These are phyloP conservation scores for Paramormyrops hopkinsi DNA, from an alignment of 2,797 vertebrate species.

Conservation along the genomic window DNA sequence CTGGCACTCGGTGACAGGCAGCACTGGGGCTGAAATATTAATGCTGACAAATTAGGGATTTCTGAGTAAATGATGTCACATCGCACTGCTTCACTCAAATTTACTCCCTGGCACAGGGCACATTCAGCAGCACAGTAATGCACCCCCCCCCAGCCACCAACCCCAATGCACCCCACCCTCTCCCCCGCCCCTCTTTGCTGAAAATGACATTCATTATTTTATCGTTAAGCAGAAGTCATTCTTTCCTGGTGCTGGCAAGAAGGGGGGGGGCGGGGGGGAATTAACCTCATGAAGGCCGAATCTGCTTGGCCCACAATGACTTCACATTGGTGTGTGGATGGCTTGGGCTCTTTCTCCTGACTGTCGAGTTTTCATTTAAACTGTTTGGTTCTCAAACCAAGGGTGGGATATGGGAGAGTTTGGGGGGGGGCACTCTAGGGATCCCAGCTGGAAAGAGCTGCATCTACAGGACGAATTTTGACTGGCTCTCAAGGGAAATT, in stretches of 20 bases:
- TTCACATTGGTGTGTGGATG: not conserved
- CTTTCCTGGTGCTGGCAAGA: slow-evolving; percentile 36
- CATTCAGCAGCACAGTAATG: slow-evolving; percentile 57
- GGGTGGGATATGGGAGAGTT: slow-evolving; percentile 27
- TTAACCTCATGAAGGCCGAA: slow-evolving; percentile 38
- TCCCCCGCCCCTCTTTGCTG: not conserved
- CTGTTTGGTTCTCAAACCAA: slow-evolving; percentile 19
- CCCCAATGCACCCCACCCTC: not conserved
- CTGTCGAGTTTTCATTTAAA: slow-evolving; percentile 16
- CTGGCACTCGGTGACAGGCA: slow-evolving; percentile 93
- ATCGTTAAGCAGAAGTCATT: slow-evolving; percentile 58
- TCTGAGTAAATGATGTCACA: slow-evolving; percentile 99
- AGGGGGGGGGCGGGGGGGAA: slow-evolving; percentile 25
- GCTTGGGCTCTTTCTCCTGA: slow-evolving; percentile 34
- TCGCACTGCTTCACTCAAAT: slow-evolving; percentile 96
- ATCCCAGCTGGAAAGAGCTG: slow-evolving; percentile 32
- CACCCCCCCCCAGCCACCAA: slow-evolving; percentile 11
- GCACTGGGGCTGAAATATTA: slow-evolving; percentile 97
- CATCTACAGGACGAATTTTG: slow-evolving; percentile 38
- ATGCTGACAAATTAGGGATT: slow-evolving; percentile 99
- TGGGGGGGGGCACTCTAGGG: not conserved
- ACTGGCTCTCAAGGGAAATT: slow-evolving; percentile 52
- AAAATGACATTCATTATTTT: slow-evolving; percentile 66
- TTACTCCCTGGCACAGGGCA: slow-evolving; percentile 79
- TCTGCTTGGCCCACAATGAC: slow-evolving; percentile 27